Evolutionary conservation across 1,140 invertebrate genomes (phyloP), one percentile per base, ranked within the genome.

Genomic region (Drosophila gunungcola): DNA sequence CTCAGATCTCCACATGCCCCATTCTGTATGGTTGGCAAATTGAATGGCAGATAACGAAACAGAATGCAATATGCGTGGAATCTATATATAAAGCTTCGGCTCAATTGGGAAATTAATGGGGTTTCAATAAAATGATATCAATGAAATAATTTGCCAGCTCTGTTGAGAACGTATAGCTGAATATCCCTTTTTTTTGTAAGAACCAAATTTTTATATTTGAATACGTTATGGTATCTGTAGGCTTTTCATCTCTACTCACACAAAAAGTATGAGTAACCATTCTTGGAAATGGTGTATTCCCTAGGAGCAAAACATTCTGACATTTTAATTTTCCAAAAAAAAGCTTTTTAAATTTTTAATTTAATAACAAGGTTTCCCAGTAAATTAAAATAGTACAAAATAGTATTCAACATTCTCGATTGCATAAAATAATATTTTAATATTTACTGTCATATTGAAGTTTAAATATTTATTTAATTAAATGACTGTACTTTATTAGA

Each of bases 11-110:
- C 29, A 9, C 51, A 11, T 69, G 41, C 12, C 43, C 27, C 27
- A 32, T 27, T 36, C 32, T 29, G 10, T 43, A 27, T 63, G 25
- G 49, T 52, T 43, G 55, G 55, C 53, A 49, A 67, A 77, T 82
- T 52, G 65, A 68, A 82, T 78, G 41, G 61, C 45, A 52, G 63
- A 73, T 78, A 82, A 81, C 68, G 55, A 43, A 48, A 13, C 25
- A 12, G 38, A 72, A 64, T 49, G 43, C 57, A 36, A 45, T 61
- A 64, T 39, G 4, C 6, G 25, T 38, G 39, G 38, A 13, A 63
- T 64, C 21, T 45, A 34, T 67, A 16, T 27, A 25, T 42, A 49
- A 13, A 12, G 21, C 21, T 36, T 13, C 7, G 34, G n/a, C 16
- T 39, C 32, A 69, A 69, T 69, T 56, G 42, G 16, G 21, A 48